Evolutionary conservation across 30 jellyfish, hydroid and myxozoan species (phyloP).

Genomic region (Turritopsis dohrnii): DNA sequence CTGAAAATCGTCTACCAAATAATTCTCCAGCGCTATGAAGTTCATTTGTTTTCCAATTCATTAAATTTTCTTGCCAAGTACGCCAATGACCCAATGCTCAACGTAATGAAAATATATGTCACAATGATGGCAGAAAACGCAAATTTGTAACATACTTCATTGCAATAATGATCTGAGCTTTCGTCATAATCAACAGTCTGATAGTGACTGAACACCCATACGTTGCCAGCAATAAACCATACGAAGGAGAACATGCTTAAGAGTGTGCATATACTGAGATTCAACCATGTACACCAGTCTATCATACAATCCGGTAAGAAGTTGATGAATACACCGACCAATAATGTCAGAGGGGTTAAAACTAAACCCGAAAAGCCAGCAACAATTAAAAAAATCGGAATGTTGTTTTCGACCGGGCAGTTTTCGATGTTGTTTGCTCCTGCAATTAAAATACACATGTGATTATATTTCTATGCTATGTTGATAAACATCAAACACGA

Average conservation of each 20-base stretch:
- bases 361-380: background rate
- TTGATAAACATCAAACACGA: no score
- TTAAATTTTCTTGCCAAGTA: background rate
- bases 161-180: background rate
- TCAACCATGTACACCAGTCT: background rate
- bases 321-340: background rate
- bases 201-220: conserved; percentile 11
- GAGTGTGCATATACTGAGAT: background rate
- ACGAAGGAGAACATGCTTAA: background rate
- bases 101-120: background rate
- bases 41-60: background rate
- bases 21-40: no score
- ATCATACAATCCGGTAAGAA: background rate
- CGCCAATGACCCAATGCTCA: background rate
- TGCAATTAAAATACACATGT: background rate
- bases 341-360: background rate
- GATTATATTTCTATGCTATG: background rate
- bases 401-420: background rate
- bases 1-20: no score
- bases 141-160: background rate
- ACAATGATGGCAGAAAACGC: background rate
- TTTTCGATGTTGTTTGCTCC: background rate
- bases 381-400: background rate
- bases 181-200: background rate
- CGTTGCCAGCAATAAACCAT: conserved; percentile 16